Base-by-base conservation (phyloP, 2,113 vertebrate genomes). In the Perccottus glenii region DNA sequence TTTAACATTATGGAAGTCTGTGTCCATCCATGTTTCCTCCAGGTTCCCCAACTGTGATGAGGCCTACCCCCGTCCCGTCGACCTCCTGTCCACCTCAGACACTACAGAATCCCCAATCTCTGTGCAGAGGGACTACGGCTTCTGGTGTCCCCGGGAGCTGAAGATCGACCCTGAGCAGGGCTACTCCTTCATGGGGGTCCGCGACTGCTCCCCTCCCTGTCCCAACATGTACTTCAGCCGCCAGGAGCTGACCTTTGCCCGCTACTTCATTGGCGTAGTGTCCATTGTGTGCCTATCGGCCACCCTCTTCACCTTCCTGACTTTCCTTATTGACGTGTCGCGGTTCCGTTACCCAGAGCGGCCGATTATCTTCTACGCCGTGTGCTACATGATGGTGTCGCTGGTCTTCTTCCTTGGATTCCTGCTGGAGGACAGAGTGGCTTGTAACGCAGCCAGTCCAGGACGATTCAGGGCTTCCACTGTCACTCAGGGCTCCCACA, bases 331-430 rank as follows among this genome's bases (percentile, higher is more conserved):
- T 9, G 98, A 98, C 33, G 95, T 99, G 67, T 95, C 95, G 0
- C 91, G 98, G 38, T 99, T 99, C 84, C 96, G 96, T 81, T 99
- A 99, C 76, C 98, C 98, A 0, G 98, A 99, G 87, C 90, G 98
- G 1, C 98, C 98, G 0, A 98, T 99, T 32, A 96, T 99, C 70
- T 99, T 99, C 85, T 99, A 99, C 45, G 96, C 98, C 0, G 96
- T 99, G 75, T 99, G 98, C 91, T 99, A 99, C 93, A 98, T 99
- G 97, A 98, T 99, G 96, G 98, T 99, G 48, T 98, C 98, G 0
- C 81, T 99, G 60, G 94, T 96, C 57, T 99, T 98, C 91, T 98
- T 99, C 89, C 93, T 99, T 62, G 98, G 98, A 5, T 99, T 99
- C 81, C 91, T 99, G 80, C 68, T 98, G 33, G 96, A 98, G 85